Evolutionary conservation across 2,113 vertebrate genomes (phyloP).

Genomic region (Muntiacus muntjak): DNA sequence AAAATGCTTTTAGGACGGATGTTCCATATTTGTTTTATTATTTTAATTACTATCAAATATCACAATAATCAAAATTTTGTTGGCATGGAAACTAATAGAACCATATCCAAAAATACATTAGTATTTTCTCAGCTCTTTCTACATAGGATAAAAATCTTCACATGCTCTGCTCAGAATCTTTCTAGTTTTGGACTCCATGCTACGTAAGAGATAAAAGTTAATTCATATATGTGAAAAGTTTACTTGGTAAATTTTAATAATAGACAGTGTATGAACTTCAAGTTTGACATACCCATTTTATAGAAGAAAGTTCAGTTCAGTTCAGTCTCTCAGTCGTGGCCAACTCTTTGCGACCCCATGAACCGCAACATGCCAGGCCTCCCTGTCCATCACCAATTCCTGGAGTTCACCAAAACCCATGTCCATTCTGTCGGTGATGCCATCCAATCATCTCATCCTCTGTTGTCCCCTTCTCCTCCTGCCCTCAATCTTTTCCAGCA

Average conservation of each 20-base stretch:
- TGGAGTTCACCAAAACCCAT: not conserved
- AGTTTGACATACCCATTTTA: not conserved
- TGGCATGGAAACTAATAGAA: not conserved
- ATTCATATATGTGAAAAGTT: not conserved
- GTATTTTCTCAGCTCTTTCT: not conserved
- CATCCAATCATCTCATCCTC: not conserved
- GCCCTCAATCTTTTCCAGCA: not conserved
- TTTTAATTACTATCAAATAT: slow-evolving; percentile 32
- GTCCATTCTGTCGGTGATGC: not conserved
- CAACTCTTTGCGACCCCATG: not conserved
- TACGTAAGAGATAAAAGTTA: not conserved
- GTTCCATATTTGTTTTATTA: slow-evolving; percentile 14
- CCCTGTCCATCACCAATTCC: not conserved
- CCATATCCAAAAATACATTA: not conserved
- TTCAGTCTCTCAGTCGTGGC: not conserved
- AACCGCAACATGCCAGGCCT: not conserved
- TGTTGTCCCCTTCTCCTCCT: not conserved
- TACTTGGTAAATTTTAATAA: not conserved
- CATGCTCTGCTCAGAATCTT: not conserved
- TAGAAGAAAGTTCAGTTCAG: not conserved
- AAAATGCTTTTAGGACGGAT: not conserved
- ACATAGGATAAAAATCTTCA: not conserved
- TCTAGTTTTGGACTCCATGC: not conserved
- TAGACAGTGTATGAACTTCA: not conserved
- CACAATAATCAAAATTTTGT: slow-evolving; percentile 28